Evolutionary conservation across 2,113 vertebrate species (phyloP).

Genomic region (Phocoena sinus): DNA sequence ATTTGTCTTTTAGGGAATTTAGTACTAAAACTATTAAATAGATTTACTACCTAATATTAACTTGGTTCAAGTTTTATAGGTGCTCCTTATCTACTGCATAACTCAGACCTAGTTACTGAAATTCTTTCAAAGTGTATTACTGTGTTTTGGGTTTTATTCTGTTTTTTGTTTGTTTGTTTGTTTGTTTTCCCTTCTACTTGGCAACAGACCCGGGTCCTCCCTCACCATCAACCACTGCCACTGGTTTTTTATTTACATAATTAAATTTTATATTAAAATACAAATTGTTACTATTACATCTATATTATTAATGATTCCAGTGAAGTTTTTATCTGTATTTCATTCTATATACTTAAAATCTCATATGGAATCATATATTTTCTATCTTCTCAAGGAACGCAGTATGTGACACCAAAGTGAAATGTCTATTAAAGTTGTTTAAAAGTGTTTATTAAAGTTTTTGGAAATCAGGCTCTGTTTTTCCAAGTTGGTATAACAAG

Average conservation of each 20-base stretch:
- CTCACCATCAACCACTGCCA: not conserved
- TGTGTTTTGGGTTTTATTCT: not conserved
- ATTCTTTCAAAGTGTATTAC: not conserved
- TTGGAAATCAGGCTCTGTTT: not conserved
- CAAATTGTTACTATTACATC: not conserved
- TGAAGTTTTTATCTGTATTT: not conserved
- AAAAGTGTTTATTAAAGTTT: not conserved
- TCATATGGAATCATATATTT: not conserved
- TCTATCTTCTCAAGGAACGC: not conserved
- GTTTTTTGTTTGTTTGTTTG: not conserved
- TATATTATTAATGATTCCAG: not conserved
- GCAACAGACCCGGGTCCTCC: not conserved
- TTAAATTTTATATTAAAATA: not conserved
- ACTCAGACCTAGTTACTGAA: not conserved
- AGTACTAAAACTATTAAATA: not conserved
- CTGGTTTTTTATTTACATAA: not conserved
- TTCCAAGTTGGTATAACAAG: not conserved
- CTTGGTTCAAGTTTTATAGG: not conserved
- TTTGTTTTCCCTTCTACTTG: not conserved
- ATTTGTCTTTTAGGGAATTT: not conserved
- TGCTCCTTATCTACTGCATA: not conserved
- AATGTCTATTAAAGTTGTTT: not conserved
- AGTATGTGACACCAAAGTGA: not conserved
- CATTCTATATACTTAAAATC: not conserved
- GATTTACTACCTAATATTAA: not conserved